These are phyloP conservation scores for human (Homo sapiens) DNA, from an alignment of 2,113 vertebrate genomes.

Conservation along the genomic window GRCh38 chr19:53056501-53057000, in stretches of 20 bases:
- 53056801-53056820: neutral
- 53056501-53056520: neutral
- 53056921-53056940: too few relatives aligned
- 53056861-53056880: neutral
- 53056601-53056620: neutral
- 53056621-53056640: neutral
- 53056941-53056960: neutral
- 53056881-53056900: too few relatives aligned
- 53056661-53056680: neutral
- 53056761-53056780: neutral
- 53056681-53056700: neutral
- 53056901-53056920: too few relatives aligned
- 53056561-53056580: neutral
- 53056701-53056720: neutral
- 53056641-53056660: neutral
- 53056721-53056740: neutral
- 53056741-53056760: neutral
- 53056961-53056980: too few relatives aligned
- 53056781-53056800: neutral
- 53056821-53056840: neutral
- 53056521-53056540: neutral
- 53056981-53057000: neutral
- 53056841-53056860: neutral
- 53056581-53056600: neutral
- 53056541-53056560: neutral